A percentile compares a stretch with the other conserved stretches of the same genome.
Evolutionary conservation across 2,888 invertebrate genomes (phyloP).

Genomic region (Acrocyrtus sp.): DNA sequence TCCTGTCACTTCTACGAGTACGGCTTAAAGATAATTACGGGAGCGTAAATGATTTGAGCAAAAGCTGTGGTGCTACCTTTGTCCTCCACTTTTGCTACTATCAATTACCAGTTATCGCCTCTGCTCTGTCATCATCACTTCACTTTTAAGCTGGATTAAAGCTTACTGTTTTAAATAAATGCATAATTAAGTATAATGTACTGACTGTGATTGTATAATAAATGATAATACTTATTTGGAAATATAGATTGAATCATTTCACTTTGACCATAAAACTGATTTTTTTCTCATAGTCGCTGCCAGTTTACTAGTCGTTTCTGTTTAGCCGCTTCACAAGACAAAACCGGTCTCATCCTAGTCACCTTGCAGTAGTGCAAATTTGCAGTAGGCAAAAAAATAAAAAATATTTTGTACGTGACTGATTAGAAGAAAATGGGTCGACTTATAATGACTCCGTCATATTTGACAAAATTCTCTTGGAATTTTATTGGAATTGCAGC

Average conservation of each 20-base stretch:
- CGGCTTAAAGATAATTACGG: too few species aligned
- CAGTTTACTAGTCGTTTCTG: neutral
- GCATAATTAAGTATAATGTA: too few species aligned
- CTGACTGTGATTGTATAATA: too few species aligned
- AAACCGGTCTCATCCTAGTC: neutral
- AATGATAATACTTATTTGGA: neutral
- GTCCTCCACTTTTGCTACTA: neutral
- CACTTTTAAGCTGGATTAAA: neutral
- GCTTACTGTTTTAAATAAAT: too few species aligned
- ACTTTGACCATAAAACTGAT: neutral
- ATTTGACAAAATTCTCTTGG: conserved; percentile 12
- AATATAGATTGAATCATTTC: neutral
- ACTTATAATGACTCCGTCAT: neutral
- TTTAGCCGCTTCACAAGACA: neutral
- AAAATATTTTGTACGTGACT: neutral
- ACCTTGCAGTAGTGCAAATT: neutral
- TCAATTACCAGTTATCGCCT: too few species aligned
- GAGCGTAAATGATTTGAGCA: too few species aligned
- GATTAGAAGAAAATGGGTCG: conserved; percentile 22
- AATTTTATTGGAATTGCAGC: conserved; percentile 2
- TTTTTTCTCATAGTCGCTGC: neutral
- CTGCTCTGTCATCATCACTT: neutral
- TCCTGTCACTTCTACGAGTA: too few species aligned
- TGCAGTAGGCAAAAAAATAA: neutral
- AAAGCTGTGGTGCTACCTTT: too few species aligned